Evolutionary conservation across 2,888 invertebrate genomes (phyloP), one percentile per base, ranked within the genome.

Genomic region (Leptinotarsa rubiginosa): DNA sequence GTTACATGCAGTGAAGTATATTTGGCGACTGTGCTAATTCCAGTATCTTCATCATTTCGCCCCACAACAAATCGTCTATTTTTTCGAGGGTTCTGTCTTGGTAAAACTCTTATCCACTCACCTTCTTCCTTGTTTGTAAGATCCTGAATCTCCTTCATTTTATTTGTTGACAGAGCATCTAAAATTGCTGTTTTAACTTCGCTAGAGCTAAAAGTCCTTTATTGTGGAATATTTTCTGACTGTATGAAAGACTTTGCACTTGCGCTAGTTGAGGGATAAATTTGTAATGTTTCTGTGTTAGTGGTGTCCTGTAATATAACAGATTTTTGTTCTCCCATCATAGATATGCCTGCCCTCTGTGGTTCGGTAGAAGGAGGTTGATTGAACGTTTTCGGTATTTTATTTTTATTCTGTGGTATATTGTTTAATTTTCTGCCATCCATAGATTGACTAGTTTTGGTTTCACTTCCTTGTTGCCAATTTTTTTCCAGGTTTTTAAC

Each of bases 131-230:
- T 49, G 49, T 67, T 47, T 18, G 20, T 20, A 47, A 67, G 50
- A 22, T 67, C 67, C 49, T 67, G 67, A 47, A 67, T 47, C 67
- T 67, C 67, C 67, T 67, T 67, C 20, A 50, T 47, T 52, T 52
- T 67, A 20, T 67, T 67, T 20, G 67, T 10, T 67, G 67, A 67
- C 22, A 31, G 67, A 1, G 67, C 49, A 16, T 15, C 1, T 49
- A 15, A 49, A 49, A 49, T 16, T 49, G 1, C 49, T 49, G 49
- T 49, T 15, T 16, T 1, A 13, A 49, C 49, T 49, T 49, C 15
- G 16, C 49, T 49, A 49, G 49, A 10, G 49, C 49, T 49, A 1
- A 5, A 31, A 31, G 10, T 49, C 4, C 7, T 49, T 3, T 49
- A 13, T 49, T 49, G 49, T 49, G 49, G 49, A 49, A 15, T 49